Evolutionary conservation across 1,140 invertebrate genomes (phyloP), one percentile per base, ranked within the genome.

Genomic region (Hydropsyche tenuis): DNA sequence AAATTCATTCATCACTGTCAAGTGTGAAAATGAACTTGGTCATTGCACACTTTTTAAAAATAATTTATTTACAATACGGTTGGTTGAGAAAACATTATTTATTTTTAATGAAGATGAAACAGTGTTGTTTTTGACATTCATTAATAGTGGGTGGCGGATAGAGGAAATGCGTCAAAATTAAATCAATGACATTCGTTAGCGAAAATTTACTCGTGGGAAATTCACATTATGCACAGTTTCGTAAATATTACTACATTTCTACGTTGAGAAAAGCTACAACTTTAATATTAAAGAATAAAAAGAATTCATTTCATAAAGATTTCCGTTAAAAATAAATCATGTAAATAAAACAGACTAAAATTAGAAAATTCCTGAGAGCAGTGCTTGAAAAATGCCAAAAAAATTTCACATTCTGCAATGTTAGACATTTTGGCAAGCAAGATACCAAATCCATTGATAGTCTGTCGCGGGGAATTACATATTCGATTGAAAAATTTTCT

Each of bases 101-200:
- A 53, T 53, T 18, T 53, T 53, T 53, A 53, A 53, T 18, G 48
- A 20, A 18, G 5, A 20, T 20, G 48, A 53, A 53, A 53, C 16
- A n/a, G n/a, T 53, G 48, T 53, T 18, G n/a, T 7, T 53, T 53
- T 53, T 53, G 48, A 53, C 48, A 53, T 53, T 53, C 48, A 53
- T 53, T 53, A 53, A 53, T 53, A 53, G n/a, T 20, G 48, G 20
- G 46, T 18, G 4, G 48, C 1, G 7, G 1, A 20, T 18, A 53
- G 48, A 53, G 48, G 48, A 53, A 53, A 53, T 53, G 48, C 48
- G 48, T 53, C 48, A 53, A 53, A 5, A 37, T 37, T 4, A 37
- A 37, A 37, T 4, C 30, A 4, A 9, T 53, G 48, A 18, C 48
- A 53, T 16, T 53, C 9, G 46, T 48, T 37, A 3, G 30, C 9